Conservation (phyloP, 2,797 vertebrate species). For the Menidia menidia region DNA sequence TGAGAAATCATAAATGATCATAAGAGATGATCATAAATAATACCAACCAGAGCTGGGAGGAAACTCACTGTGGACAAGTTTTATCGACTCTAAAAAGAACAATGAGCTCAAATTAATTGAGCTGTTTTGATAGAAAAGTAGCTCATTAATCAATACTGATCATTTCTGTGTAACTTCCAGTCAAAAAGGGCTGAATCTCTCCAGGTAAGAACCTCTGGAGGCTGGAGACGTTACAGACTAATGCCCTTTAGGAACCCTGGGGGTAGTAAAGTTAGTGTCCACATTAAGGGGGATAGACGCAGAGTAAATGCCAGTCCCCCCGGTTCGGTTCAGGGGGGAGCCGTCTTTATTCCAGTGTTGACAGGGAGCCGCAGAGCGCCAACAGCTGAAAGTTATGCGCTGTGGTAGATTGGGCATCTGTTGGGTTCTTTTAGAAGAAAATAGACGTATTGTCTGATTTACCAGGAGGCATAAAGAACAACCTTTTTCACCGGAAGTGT, state of each 20-base stretch:
- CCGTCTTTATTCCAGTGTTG: not conserved
- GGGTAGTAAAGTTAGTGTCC: slow-evolving; percentile 8
- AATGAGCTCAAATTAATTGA: not conserved
- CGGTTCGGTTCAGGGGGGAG: not conserved
- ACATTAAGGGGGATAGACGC: not conserved
- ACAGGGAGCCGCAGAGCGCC: not conserved
- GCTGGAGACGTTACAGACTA: not conserved
- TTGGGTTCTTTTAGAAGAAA: not conserved
- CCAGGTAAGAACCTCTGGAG: not conserved
- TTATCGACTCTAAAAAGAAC: too few species aligned
- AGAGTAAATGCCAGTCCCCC: slow-evolving; percentile 4
- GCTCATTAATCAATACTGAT: not conserved
- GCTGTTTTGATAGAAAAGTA: not conserved
- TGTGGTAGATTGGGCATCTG: not conserved
- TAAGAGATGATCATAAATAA: too few species aligned
- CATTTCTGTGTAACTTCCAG: too few species aligned
- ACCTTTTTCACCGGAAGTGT: too few species aligned
- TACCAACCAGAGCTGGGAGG: too few species aligned
- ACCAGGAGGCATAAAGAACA: not conserved
- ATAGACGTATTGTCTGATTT: not conserved
- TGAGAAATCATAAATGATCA: too few species aligned
- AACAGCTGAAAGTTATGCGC: not conserved
- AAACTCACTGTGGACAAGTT: too few species aligned
- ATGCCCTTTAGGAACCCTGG: not conserved
- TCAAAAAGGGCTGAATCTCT: too few species aligned